Base-by-base conservation (phyloP, 2,888 invertebrate species). In the Hanleya hanleyi region DNA sequence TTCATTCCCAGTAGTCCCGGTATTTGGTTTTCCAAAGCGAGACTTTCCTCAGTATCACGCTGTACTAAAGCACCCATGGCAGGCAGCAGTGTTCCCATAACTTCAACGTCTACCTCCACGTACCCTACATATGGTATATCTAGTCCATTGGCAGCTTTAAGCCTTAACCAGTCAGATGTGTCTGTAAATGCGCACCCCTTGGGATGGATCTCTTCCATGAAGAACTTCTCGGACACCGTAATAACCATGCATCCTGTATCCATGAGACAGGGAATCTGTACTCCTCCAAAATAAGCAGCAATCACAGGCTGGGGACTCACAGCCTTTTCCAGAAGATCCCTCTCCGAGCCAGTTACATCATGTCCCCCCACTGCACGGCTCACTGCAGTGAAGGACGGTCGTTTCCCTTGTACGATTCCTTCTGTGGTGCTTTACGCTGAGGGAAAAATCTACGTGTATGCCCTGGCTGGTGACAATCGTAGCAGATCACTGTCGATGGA, bases 81-180 rank as follows among this genome's bases (percentile, higher is more conserved):
- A n/a, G n/a, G n/a, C n/a, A n/a, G n/a, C n/a, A n/a, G n/a, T n/a
- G n/a, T n/a, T n/a, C n/a, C n/a, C n/a, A n/a, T n/a, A n/a, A n/a
- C n/a, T 38, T 57, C 62, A 32, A 75, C 66, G 69, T 71, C 75
- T 32, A 69, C 57, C 66, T 75, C 75, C 26, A 69, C 41, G 47
- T 75, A 75, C 38, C 75, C 75, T n/a, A 75, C 37, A 51, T 71
- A 75, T 15, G 71, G 71, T 32, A 75, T 64, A 26, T 22, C 37
- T 64, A 64, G 26, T 36, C 75, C 71, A 69, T 71, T 71, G 26
- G 69, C 69, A 50, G 67, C 70, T 36, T 51, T 64, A 3, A 74
- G 32, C 26, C 62, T 35, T 3, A 74, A 33, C 18, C 57, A 26
- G 6, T 51, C 26, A 36, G 69, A 65, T 36, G 64, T 61, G 12